Evolutionary conservation across 2,113 vertebrate species (phyloP).

Genomic region (Planiliza haematocheilus): DNA sequence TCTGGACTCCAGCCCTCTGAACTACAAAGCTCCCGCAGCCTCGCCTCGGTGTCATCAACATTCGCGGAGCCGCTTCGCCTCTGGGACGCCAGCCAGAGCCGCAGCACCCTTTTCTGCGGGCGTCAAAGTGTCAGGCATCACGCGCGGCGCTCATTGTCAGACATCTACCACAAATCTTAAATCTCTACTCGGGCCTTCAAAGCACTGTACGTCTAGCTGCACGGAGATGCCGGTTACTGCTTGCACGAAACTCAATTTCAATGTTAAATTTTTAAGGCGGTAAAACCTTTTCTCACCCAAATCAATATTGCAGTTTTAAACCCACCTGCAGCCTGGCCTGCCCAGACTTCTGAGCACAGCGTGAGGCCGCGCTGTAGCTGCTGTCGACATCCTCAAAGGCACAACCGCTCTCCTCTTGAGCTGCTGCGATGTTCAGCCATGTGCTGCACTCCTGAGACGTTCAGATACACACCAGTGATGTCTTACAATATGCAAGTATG

Average conservation of each 20-base stretch:
- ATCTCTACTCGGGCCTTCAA: not conserved
- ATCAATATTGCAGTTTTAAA: not conserved
- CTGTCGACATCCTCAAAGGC: conserved; percentile 61
- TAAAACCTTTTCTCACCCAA: not conserved
- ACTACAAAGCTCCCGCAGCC: conserved; percentile 77
- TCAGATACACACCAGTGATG: conserved; percentile 17
- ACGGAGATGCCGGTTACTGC: too few species aligned
- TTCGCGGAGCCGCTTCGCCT: conserved; percentile 65
- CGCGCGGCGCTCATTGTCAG: too few species aligned
- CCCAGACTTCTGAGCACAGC: conserved; percentile 77
- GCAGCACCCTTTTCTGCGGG: conserved; percentile 82
- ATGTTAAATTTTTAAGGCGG: too few species aligned
- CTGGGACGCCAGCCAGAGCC: conserved; percentile 80
- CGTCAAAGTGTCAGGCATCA: not conserved
- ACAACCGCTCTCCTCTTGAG: conserved; percentile 84
- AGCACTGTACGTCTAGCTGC: not conserved
- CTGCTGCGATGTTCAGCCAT: conserved; percentile 88
- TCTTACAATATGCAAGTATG: not conserved
- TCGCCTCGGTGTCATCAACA: conserved; percentile 61
- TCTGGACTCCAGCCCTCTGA: conserved; percentile 57
- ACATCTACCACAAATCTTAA: not conserved
- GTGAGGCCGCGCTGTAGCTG: conserved; percentile 82
- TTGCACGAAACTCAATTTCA: too few species aligned
- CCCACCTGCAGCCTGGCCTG: conserved; percentile 78
- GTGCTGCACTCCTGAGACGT: conserved; percentile 87